Evolutionary conservation across 2,888 invertebrate species (phyloP).

Genomic region (Elgonia sp.): DNA sequence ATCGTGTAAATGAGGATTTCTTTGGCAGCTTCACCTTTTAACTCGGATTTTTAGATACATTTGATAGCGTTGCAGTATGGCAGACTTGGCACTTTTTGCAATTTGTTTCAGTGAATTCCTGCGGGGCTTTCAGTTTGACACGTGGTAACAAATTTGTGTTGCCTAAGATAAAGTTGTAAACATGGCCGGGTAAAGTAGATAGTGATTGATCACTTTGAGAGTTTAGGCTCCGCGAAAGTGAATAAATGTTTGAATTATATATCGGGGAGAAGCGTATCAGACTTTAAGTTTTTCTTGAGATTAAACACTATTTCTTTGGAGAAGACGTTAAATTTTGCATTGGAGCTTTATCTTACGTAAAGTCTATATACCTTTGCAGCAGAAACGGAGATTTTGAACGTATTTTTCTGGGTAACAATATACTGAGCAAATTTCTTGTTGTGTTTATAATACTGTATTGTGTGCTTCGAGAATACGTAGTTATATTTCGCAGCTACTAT

Average conservation of each 20-base stretch:
- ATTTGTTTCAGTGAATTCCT: background rate
- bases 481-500: background rate
- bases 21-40: too few species aligned
- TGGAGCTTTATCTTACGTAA: background rate
- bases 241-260: constrained; percentile 5
- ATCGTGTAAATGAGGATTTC: too few species aligned
- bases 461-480: background rate
- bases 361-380: background rate
- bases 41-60: background rate
- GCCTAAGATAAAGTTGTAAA: constrained; percentile 10
- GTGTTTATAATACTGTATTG: constrained; percentile 11
- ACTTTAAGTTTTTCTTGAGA: background rate
- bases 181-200: background rate
- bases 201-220: constrained; percentile 4
- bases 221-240: background rate
- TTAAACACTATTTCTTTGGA: background rate
- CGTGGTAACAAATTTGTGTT: constrained; percentile 10
- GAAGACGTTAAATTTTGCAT: background rate
- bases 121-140: background rate
- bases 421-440: constrained; percentile 11
- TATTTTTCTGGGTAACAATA: background rate
- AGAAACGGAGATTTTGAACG: background rate
- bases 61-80: background rate
- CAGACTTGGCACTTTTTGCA: background rate
- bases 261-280: background rate